phyloP scores from a whole-genome alignment of 2,797 vertebrate species.

The Cryptoprocta ferox region DNA sequence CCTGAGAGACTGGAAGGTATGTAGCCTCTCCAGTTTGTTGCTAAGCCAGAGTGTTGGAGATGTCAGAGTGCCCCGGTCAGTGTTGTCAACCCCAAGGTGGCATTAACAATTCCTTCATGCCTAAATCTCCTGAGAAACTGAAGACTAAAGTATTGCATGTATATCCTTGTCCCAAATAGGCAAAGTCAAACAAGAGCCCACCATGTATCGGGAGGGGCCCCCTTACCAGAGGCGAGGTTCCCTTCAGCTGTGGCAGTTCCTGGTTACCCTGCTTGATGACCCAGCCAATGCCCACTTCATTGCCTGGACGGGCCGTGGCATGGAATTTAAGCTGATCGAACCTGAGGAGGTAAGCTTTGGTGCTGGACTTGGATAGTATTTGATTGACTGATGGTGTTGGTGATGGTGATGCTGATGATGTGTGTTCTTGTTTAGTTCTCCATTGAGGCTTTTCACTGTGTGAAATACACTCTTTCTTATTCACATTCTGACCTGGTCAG shows the following conservation, averaged over 20 bases:
- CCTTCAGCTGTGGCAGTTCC: conserved; percentile 97
- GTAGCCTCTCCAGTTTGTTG: neutral
- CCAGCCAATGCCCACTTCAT: conserved; percentile 97
- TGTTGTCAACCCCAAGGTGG: neutral
- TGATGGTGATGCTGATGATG: neutral
- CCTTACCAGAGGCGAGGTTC: conserved; percentile 96
- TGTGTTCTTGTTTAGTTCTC: neutral
- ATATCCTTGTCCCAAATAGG: conserved; percentile 70
- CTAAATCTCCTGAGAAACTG: neutral
- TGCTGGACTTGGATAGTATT: rapidly evolving
- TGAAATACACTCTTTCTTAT: neutral
- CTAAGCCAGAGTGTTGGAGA: too few species aligned
- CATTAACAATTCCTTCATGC: neutral
- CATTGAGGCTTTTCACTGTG: neutral
- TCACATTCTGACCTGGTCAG: neutral
- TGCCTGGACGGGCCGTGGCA: conserved; percentile 97
- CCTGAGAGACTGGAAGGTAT: conserved; percentile 96
- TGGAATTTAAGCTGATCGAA: conserved; percentile 99
- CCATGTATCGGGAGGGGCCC: conserved; percentile 93
- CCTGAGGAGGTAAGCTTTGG: conserved; percentile 92
- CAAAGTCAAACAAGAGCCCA: conserved; percentile 90
- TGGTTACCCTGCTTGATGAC: conserved; percentile 96
- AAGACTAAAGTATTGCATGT: neutral
- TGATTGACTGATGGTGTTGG: neutral
- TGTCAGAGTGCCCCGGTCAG: neutral